These are phyloP conservation scores for Strix aluco DNA, from an alignment of 2,113 vertebrate genomes.

Conservation along the genomic window DNA sequence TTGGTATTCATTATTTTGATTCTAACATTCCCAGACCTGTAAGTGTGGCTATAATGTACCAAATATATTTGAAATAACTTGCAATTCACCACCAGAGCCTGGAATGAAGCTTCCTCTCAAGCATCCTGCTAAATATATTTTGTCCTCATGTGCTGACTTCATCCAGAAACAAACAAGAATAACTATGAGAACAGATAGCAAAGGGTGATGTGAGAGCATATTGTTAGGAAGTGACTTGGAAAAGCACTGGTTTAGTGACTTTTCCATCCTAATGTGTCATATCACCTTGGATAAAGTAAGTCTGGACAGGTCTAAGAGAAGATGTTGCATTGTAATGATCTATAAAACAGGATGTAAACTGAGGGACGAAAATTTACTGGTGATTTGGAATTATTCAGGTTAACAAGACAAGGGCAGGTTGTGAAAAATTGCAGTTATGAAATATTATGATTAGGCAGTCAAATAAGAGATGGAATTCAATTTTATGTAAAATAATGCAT, in stretches of 20 bases:
- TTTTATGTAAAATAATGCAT: background rate
- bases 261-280: background rate
- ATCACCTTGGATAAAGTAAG: background rate
- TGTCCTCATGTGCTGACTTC: background rate
- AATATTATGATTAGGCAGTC: background rate
- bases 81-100: background rate
- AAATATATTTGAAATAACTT: background rate
- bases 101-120: background rate
- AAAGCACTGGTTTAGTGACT: background rate
- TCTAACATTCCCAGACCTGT: background rate
- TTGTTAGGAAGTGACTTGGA: background rate
- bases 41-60: background rate
- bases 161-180: background rate
- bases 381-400: background rate
- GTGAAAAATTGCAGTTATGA: background rate
- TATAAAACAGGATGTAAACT: background rate
- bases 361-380: background rate
- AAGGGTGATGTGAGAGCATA: background rate
- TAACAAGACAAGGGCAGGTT: background rate
- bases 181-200: background rate
- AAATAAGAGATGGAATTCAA: background rate
- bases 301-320: background rate
- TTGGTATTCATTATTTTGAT: background rate
- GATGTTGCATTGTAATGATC: background rate
- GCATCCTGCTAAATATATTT: background rate